A percentile compares a stretch with the other conserved stretches of the same genome.
phyloP scores from a whole-genome alignment of 2,888 invertebrate species.

The Unio pictorum region DNA sequence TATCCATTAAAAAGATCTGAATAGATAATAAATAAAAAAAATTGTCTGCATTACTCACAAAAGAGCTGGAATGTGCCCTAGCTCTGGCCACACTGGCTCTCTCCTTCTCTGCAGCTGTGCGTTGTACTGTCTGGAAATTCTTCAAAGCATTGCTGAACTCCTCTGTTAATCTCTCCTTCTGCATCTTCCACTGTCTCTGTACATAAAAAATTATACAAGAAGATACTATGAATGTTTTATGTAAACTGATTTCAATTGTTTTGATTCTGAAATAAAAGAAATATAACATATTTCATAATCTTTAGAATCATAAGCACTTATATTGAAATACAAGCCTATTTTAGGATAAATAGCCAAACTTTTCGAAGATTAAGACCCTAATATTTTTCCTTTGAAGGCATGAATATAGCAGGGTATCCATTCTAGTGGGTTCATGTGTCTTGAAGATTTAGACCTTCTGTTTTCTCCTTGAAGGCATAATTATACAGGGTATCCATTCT shows the following conservation, averaged over 20 bases:
- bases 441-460: too few species aligned
- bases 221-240: background rate
- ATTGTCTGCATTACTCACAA: background rate
- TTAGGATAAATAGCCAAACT: too few species aligned
- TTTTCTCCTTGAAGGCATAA: too few species aligned
- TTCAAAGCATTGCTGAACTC: conserved; percentile 92
- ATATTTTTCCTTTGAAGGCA: too few species aligned
- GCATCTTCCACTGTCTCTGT: conserved; percentile 86
- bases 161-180: conserved; percentile 89
- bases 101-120: conserved; percentile 90
- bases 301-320: background rate
- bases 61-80: conserved; percentile 61
- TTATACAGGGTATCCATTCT: too few species aligned
- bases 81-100: conserved; percentile 85
- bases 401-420: too few species aligned
- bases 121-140: conserved; percentile 86
- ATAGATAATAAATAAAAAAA: too few species aligned
- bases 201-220: background rate
- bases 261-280: background rate
- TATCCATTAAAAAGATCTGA: too few species aligned
- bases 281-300: background rate
- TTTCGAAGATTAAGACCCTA: too few species aligned
- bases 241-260: background rate
- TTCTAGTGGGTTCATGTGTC: too few species aligned
- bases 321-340: background rate